Evolutionary conservation across 2,797 vertebrate genomes (phyloP).

Genomic region (Arvicola amphibius): DNA sequence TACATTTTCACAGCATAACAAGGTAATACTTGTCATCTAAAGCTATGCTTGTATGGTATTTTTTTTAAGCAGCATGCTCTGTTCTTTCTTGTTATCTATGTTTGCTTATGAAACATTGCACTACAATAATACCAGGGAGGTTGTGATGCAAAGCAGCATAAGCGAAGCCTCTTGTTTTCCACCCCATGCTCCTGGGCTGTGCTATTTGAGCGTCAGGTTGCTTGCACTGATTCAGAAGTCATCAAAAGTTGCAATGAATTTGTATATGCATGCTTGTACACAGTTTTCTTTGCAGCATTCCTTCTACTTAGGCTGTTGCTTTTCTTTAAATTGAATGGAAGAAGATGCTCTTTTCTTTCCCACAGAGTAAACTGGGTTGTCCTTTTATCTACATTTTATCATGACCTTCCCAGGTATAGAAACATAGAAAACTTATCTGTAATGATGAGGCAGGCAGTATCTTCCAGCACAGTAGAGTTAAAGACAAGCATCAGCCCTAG

Average conservation of each 20-base stretch:
- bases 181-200: neutral
- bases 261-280: neutral
- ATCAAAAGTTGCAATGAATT: neutral
- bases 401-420: neutral
- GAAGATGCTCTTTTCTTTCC: neutral
- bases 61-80: constrained; percentile 22
- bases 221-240: neutral
- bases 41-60: neutral
- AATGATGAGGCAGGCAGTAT: neutral
- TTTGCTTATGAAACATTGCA: neutral
- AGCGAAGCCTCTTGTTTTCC: neutral
- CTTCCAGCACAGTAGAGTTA: neutral
- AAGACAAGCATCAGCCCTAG: neutral
- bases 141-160: neutral
- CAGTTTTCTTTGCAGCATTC: neutral
- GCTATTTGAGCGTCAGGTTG: neutral
- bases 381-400: constrained; percentile 2
- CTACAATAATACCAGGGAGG: neutral
- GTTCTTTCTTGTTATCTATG: neutral
- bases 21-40: neutral
- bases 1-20: neutral
- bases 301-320: neutral
- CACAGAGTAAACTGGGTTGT: neutral
- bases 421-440: constrained; percentile 12
- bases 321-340: constrained; percentile 29